Evolutionary conservation across 2,888 invertebrate species (phyloP), one percentile per base, ranked within the genome.

Genomic region (Spicauda simplicius): DNA sequence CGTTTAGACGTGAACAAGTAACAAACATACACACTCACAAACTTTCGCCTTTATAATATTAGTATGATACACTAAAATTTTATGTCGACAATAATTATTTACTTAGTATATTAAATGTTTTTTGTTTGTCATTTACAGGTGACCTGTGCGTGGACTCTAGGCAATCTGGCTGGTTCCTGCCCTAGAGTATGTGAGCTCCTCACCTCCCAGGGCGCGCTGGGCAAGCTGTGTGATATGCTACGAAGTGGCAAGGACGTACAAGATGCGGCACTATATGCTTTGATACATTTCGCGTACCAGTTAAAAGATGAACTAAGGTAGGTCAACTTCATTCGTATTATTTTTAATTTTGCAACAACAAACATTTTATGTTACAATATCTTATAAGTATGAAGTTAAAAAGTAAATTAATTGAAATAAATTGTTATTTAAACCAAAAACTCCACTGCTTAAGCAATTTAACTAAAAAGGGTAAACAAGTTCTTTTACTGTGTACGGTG

Each of bases 121-220:
- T 41, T 1, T 45, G 12, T 25, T 25, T 25, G 5, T 25, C 2
- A 25, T 41, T 71, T 11, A 1, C 77, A 93, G 93, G 80, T 86
- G 18, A 80, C 81, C 0, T 83, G 88, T 64, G 84, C 87, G 0
- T 92, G 91, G 91, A 77, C 88, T 0, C 66, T 93, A 0, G 93
- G 93, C 41, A 93, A 93, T 78, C 70, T 91, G 19, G 84, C 86
- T 0, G 87, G 85, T 0, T 79, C 86, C 0, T 81, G 85, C 14
- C 37, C 56, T 0, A 73, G 71, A 20, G 82, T 79, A 0, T 78
- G 83, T 20, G 73, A 74, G 0, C 37, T 85, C 4, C 76, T 91
- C 3, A 19, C 69, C 0, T 75, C 81, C 0, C 88, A 87, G 63
- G 93, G 93, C 0, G 83, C 86, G 0, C 25, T 84, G 1, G 48